Conservation (phyloP, 2,113 vertebrate genomes). For the Loxodonta africana region DNA sequence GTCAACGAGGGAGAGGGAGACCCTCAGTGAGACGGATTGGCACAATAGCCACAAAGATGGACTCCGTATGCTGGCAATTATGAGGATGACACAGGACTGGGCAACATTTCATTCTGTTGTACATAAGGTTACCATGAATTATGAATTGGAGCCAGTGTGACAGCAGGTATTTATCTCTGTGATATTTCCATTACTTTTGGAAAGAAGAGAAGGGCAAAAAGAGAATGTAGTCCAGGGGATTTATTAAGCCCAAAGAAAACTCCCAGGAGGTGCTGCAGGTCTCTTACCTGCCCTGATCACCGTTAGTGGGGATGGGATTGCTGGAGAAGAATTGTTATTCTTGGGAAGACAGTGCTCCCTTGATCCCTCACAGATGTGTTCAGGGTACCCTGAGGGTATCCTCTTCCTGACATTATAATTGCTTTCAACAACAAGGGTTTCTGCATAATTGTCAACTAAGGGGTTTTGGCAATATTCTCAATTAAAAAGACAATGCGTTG, state of each 20-base stretch:
- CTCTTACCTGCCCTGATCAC: neutral
- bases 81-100: too few species aligned
- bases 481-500: neutral
- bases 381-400: neutral
- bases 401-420: neutral
- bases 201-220: neutral
- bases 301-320: neutral
- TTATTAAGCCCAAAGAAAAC: neutral
- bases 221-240: neutral
- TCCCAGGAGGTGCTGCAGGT: neutral
- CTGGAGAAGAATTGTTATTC: neutral
- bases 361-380: neutral
- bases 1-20: too few species aligned
- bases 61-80: too few species aligned
- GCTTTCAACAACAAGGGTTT: neutral
- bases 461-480: neutral
- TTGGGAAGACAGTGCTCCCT: neutral
- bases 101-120: too few species aligned
- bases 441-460: neutral
- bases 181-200: neutral
- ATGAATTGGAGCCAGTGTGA: too few species aligned
- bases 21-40: too few species aligned
- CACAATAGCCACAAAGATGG: too few species aligned
- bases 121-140: too few species aligned
- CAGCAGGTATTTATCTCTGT: too few species aligned